phyloP scores from a whole-genome alignment of 2,797 vertebrate genomes.

The Lepilemur ruficaudatus region DNA sequence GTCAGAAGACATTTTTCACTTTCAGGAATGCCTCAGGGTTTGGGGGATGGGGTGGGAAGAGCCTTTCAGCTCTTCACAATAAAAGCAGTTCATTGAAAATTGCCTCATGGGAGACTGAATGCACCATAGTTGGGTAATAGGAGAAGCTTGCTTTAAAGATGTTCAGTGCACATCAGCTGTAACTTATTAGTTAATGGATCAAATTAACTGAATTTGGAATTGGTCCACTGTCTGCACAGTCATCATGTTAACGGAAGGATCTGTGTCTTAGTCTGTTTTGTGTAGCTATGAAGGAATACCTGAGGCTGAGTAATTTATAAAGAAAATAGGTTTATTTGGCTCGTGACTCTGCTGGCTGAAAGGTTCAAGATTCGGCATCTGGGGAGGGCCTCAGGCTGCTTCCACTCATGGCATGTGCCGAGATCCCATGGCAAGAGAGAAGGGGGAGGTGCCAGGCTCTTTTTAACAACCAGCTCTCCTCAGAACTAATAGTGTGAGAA shows the following conservation, averaged over 20 bases:
- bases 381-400: not conserved
- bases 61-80: not conserved
- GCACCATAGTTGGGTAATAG: not conserved
- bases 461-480: not conserved
- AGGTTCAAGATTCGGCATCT: not conserved
- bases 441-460: not conserved
- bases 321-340: not conserved
- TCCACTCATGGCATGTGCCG: not conserved
- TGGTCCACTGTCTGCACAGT: not conserved
- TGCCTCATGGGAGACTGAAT: not conserved
- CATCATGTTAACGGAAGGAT: not conserved
- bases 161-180: not conserved
- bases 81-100: slow-evolving; percentile 16
- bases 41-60: not conserved
- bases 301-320: not conserved
- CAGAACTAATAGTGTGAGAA: not conserved
- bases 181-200: not conserved
- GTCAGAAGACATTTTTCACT: slow-evolving; percentile 12
- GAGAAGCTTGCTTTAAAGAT: slow-evolving; percentile 9
- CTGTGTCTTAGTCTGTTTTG: not conserved
- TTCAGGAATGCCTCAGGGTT: not conserved
- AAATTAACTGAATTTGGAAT: slow-evolving; percentile 28
- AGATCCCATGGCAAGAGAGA: not conserved
- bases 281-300: not conserved
- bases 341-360: not conserved